Percentiles rank a stretch among this genome's conserved stretches.
phyloP scores from a whole-genome alignment of 2,888 invertebrate genomes.

The Synanthedon tipuliformis region DNA sequence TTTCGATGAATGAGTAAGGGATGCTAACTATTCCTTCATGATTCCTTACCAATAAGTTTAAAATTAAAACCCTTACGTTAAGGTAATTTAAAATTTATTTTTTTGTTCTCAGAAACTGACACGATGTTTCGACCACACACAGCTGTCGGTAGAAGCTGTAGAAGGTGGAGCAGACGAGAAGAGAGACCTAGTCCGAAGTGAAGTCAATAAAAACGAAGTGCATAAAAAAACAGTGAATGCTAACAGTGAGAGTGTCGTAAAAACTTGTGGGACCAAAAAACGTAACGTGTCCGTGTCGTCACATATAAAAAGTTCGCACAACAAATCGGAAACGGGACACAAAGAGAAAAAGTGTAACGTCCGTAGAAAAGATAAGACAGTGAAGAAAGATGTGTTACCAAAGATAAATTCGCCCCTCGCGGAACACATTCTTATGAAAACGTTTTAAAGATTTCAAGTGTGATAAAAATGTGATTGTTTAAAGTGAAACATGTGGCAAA shows the following conservation, averaged over 20 bases:
- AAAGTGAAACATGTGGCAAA: slow-evolving; percentile 3
- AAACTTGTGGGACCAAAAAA: slow-evolving; percentile 47
- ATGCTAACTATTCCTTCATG: no score
- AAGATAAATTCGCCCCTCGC: slow-evolving; percentile 39
- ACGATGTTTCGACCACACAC: slow-evolving; percentile 54
- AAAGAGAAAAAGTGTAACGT: slow-evolving; percentile 51
- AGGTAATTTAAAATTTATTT: background rate
- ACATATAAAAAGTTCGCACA: slow-evolving; percentile 56
- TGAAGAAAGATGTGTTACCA: slow-evolving; percentile 37
- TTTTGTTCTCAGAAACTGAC: slow-evolving; percentile 45
- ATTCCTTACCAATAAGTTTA: no score
- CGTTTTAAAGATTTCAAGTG: slow-evolving; percentile 26
- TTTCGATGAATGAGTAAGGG: no score
- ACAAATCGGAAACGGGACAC: slow-evolving; percentile 54
- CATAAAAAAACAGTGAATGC: slow-evolving; percentile 12
- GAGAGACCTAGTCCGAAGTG: slow-evolving; percentile 8
- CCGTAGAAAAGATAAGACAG: slow-evolving; percentile 42
- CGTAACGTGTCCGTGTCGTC: slow-evolving; percentile 44
- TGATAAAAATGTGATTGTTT: slow-evolving; percentile 10
- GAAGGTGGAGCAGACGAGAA: slow-evolving; percentile 13
- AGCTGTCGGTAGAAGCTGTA: slow-evolving; percentile 30
- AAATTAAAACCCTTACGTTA: background rate
- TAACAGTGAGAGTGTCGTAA: slow-evolving; percentile 26
- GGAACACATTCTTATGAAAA: slow-evolving; percentile 55
- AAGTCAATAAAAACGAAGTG: slow-evolving; percentile 13